These are phyloP conservation scores for Callospermophilus lateralis DNA, from an alignment of 2,113 vertebrate genomes.

Conservation along the genomic window DNA sequence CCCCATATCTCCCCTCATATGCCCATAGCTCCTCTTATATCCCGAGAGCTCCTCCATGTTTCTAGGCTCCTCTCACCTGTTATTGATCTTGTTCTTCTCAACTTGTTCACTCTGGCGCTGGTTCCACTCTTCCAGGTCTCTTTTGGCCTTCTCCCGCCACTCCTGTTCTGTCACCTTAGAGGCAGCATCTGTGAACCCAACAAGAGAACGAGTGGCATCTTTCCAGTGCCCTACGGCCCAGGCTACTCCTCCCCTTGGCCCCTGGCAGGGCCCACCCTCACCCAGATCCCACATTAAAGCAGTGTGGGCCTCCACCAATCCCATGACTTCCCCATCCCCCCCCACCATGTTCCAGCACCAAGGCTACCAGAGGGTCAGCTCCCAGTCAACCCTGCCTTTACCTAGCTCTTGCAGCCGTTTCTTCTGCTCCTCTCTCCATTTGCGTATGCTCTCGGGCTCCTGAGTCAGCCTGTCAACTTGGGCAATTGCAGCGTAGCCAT, in stretches of 20 bases:
- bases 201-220: neutral
- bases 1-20: accelerated
- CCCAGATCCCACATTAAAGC: neutral
- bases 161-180: slow-evolving; percentile 96
- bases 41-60: accelerated
- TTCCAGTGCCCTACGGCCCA: neutral
- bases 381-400: slow-evolving; percentile 76
- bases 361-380: neutral
- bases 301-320: accelerated
- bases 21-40: accelerated
- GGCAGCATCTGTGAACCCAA: slow-evolving; percentile 89
- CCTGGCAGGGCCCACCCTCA: neutral
- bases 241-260: neutral
- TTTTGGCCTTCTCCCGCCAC: slow-evolving; percentile 97
- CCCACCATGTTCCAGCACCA: neutral
- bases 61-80: slow-evolving; percentile 88
- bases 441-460: slow-evolving; percentile 97
- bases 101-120: slow-evolving; percentile 97
- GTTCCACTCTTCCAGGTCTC: slow-evolving; percentile 98
- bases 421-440: slow-evolving; percentile 99
- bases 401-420: slow-evolving; percentile 95
- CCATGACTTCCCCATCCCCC: neutral
- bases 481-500: slow-evolving; percentile 96
- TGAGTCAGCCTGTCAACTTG: slow-evolving; percentile 95
- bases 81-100: slow-evolving; percentile 98